These are phyloP conservation scores for Opisthograptis luteolata DNA, from an alignment of 2,888 invertebrate genomes.

Conservation along the genomic window DNA sequence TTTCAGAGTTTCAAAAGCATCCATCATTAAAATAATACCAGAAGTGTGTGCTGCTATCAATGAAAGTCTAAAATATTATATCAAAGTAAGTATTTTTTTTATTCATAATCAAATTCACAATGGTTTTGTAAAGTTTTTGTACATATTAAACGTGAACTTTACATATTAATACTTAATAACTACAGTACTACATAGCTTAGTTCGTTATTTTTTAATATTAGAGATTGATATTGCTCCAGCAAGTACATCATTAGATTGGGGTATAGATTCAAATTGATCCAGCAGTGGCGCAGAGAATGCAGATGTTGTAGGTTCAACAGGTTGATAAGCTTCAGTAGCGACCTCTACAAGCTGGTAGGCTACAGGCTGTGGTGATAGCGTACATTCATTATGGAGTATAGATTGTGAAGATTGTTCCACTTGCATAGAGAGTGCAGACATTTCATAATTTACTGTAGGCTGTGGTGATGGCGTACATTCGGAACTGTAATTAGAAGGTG, in stretches of 20 bases:
- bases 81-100: constrained; percentile 29
- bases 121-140: constrained; percentile 18
- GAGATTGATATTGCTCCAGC: constrained; percentile 26
- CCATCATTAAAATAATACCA: constrained; percentile 27
- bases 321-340: constrained; percentile 24
- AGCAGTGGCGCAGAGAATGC: constrained; percentile 25
- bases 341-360: constrained; percentile 25
- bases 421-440: constrained; percentile 19
- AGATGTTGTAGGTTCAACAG: constrained; percentile 23
- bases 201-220: constrained; percentile 22
- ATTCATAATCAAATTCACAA: constrained; percentile 23
- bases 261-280: constrained; percentile 23
- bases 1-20: constrained; percentile 29
- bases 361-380: constrained; percentile 29
- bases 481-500: constrained; percentile 23
- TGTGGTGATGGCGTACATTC: constrained; percentile 28
- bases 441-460: constrained; percentile 17
- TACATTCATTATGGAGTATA: constrained; percentile 24
- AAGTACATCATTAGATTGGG: constrained; percentile 26
- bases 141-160: constrained; percentile 25
- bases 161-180: constrained; percentile 28
- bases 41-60: constrained; percentile 29
- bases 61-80: constrained; percentile 23
- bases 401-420: constrained; percentile 25
- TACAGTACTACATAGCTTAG: constrained; percentile 27